Conservation (phyloP, 2,113 vertebrate genomes). For the Progne subis region DNA sequence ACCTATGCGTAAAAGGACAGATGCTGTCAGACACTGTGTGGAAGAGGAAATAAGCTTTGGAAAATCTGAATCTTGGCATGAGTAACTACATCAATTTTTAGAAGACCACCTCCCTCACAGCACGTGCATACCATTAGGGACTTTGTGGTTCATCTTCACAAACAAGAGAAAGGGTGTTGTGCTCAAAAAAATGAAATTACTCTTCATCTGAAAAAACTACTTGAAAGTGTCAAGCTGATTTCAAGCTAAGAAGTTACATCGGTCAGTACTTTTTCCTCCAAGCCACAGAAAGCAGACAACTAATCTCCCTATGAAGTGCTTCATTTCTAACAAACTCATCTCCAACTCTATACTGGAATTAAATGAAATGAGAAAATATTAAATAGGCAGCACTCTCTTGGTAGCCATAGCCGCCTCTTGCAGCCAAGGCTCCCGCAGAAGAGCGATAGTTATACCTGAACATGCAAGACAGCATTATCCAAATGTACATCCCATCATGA, state of each 20-base stretch:
- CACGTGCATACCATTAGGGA: not conserved
- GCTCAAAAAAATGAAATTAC: not conserved
- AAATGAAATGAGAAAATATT: slow-evolving; percentile 16
- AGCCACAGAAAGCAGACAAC: not conserved
- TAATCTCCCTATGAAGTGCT: not conserved
- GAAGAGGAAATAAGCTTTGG: not conserved
- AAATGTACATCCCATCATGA: not conserved
- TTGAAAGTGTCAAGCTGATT: not conserved
- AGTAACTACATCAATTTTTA: not conserved
- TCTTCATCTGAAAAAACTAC: not conserved
- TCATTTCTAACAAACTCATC: not conserved
- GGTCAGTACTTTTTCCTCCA: not conserved
- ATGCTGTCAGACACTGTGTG: not conserved
- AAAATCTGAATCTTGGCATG: not conserved
- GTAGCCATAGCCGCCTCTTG: not conserved
- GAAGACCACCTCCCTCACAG: not conserved
- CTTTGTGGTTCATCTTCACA: not conserved
- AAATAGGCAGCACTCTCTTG: not conserved
- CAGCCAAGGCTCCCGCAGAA: not conserved
- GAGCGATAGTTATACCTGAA: not conserved
- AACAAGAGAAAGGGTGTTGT: not conserved
- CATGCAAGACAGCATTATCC: not conserved
- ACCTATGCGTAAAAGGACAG: not conserved
- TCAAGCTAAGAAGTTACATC: not conserved
- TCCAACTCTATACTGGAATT: not conserved